Evolutionary conservation across 2,888 invertebrate genomes (phyloP).

Genomic region (Apantesis nais): DNA sequence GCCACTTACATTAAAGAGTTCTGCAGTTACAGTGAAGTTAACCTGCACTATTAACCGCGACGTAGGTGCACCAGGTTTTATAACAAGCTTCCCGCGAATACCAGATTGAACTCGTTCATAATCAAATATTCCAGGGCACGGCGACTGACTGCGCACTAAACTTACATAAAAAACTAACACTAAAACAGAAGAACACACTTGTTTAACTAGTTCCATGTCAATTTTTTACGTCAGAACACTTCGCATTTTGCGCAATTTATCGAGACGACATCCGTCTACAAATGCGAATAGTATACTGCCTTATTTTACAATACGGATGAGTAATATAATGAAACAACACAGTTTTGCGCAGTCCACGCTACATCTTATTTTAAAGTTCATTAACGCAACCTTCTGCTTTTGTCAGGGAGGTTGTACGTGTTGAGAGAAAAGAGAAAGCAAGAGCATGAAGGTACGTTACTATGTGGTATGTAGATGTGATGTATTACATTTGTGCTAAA

Average conservation of each 20-base stretch:
- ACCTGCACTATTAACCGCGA: background rate
- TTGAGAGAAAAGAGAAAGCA: background rate
- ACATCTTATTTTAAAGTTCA: background rate
- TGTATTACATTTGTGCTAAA: background rate
- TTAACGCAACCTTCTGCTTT: background rate
- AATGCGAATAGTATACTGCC: slow-evolving; percentile 6
- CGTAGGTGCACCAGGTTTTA: background rate
- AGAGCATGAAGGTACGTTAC: background rate
- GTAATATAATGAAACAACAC: slow-evolving; percentile 3
- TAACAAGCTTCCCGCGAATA: slow-evolving; percentile 53
- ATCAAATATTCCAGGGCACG: slow-evolving; percentile 69
- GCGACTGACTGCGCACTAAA: slow-evolving; percentile 60
- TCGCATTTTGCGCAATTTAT: slow-evolving; percentile 5
- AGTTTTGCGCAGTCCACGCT: slow-evolving; percentile 1
- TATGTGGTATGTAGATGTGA: background rate
- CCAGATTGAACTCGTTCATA: slow-evolving; percentile 59
- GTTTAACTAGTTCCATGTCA: background rate
- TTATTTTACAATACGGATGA: slow-evolving; percentile 2
- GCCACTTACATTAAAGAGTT: slow-evolving; percentile 6
- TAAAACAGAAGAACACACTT: background rate
- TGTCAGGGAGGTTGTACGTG: background rate
- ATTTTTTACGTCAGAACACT: slow-evolving; percentile 22
- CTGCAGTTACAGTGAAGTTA: slow-evolving; percentile 1
- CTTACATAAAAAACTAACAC: slow-evolving; percentile 29
- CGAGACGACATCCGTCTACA: slow-evolving; percentile 5